Evolutionary conservation across 92 coral and sea anemone species (phyloP).

Genomic region (Paramuricea clavata): DNA sequence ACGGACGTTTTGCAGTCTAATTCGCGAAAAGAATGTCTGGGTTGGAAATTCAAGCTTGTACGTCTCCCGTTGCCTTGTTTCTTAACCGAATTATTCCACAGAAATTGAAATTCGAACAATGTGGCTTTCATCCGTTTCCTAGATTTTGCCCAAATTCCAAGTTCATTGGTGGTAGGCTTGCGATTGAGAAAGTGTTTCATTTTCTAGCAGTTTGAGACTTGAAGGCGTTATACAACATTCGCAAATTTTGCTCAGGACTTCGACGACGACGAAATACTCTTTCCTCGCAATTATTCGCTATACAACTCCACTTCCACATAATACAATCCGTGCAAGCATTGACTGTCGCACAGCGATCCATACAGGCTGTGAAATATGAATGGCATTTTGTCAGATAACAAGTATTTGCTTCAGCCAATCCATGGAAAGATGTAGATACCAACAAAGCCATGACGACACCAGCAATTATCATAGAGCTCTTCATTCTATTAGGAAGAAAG

Average conservation of each 20-base stretch:
- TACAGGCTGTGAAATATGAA: background rate
- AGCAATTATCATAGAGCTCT: background rate
- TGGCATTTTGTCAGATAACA: background rate
- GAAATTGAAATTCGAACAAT: background rate
- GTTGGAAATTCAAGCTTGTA: no score
- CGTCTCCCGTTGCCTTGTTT: background rate
- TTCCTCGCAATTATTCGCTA: background rate
- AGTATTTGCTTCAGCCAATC: background rate
- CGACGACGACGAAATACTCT: background rate
- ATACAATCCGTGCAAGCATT: background rate
- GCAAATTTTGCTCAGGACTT: background rate
- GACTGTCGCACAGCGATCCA: background rate
- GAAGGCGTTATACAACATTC: background rate
- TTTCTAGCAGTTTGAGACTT: background rate
- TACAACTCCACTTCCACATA: constrained; percentile 21
- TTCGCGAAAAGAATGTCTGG: no score
- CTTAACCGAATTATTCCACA: no score
- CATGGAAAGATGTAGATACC: background rate
- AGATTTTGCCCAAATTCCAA: background rate
- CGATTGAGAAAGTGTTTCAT: background rate
- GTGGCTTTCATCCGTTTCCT: background rate
- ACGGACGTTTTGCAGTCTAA: no score
- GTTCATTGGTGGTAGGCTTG: background rate
- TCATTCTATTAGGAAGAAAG: background rate
- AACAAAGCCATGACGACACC: background rate